These are phyloP conservation scores for Crepidodera aurea DNA, from an alignment of 2,888 invertebrate species.

Conservation along the genomic window DNA sequence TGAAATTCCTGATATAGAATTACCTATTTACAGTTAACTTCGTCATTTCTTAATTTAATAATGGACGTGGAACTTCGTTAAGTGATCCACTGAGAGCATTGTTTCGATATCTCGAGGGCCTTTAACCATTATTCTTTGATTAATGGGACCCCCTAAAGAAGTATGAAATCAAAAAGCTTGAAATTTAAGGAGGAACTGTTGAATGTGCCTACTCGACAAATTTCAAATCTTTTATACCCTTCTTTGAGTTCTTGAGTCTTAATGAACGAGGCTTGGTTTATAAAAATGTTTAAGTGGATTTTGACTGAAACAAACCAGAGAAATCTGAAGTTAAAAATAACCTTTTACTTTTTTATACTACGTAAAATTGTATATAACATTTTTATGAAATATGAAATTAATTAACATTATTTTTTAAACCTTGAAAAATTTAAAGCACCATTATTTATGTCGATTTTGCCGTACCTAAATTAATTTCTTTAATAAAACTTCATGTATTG, in stretches of 20 bases:
- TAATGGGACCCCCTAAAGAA: constrained; percentile 35
- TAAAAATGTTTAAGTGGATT: constrained; percentile 13
- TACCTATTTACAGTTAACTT: constrained; percentile 41
- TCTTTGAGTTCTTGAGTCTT: not conserved
- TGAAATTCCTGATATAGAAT: constrained; percentile 40
- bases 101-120: constrained; percentile 35
- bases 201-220: constrained; percentile 20
- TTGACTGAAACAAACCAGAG: not conserved
- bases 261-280: constrained; percentile 14
- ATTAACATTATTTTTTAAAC: no score
- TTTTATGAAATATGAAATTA: no score
- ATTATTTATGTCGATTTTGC: no score
- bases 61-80: constrained; percentile 40
- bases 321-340: not conserved
- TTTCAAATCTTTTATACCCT: constrained; percentile 30
- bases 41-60: constrained; percentile 42
- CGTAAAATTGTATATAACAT: no score
- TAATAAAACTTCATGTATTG: no score
- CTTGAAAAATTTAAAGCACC: no score
- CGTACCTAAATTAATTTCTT: no score
- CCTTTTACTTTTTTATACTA: no score
- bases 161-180: constrained; percentile 35
- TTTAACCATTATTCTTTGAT: constrained; percentile 35
- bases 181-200: constrained; percentile 31
- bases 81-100: constrained; percentile 38